Conservation (phyloP, 2,113 vertebrate species). For the Xenus cinereus region DNA sequence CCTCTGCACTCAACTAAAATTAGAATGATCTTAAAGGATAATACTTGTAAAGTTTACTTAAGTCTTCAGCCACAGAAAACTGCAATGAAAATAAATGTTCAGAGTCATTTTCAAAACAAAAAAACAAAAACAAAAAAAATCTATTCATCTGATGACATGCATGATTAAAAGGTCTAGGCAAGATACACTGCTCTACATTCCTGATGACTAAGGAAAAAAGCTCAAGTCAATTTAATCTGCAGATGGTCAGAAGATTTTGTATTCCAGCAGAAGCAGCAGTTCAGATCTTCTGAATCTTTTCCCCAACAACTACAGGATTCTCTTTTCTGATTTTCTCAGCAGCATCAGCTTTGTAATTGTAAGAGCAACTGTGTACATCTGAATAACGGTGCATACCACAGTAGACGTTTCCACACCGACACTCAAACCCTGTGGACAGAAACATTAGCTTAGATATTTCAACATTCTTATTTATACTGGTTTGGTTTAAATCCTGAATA, state of each 20-base stretch:
- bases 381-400: conserved; percentile 88
- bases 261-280: conserved; percentile 73
- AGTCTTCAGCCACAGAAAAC: conserved; percentile 80
- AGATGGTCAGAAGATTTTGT: conserved; percentile 75
- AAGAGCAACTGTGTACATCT: conserved; percentile 87
- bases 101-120: conserved; percentile 78
- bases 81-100: conserved; percentile 78
- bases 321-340: conserved; percentile 92
- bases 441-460: neutral
- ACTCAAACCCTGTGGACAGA: conserved; percentile 82
- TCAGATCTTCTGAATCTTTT: conserved; percentile 92
- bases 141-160: conserved; percentile 82
- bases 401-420: conserved; percentile 87
- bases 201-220: conserved; percentile 76
- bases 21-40: conserved; percentile 80
- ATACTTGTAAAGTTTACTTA: conserved; percentile 78
- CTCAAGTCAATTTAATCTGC: conserved; percentile 79
- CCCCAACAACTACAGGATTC: conserved; percentile 88
- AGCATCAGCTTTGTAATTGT: conserved; percentile 90
- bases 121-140: conserved; percentile 32
- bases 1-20: conserved; percentile 81
- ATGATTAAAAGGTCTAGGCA: conserved; percentile 82
- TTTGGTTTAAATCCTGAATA: conserved; percentile 28
- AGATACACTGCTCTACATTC: conserved; percentile 75
- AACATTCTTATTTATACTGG: neutral